phyloP scores from a whole-genome alignment of 2,888 invertebrate genomes.

The Crocallis elinguaria region DNA sequence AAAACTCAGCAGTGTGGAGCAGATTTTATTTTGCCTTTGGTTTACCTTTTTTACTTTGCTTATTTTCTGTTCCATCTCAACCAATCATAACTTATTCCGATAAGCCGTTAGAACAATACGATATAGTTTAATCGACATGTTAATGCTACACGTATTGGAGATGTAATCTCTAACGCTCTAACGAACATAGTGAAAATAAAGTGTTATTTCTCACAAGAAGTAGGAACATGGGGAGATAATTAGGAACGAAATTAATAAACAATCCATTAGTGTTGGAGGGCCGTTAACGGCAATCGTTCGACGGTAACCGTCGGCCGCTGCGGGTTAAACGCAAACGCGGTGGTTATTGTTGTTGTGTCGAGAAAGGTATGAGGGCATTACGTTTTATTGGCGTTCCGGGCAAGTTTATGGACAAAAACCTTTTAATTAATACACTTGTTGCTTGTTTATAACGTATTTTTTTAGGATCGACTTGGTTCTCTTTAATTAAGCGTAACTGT shows the following conservation, averaged over 20 bases:
- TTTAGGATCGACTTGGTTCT: no score
- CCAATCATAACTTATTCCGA: neutral
- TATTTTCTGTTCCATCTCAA: no score
- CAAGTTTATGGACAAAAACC: constrained; percentile 17
- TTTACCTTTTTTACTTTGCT: no score
- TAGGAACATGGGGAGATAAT: constrained; percentile 45
- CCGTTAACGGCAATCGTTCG: constrained; percentile 13
- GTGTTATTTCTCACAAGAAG: constrained; percentile 27
- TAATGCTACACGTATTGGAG: constrained; percentile 41
- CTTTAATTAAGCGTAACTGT: no score
- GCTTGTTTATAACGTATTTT: neutral
- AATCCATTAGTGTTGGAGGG: constrained; percentile 58
- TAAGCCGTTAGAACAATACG: neutral
- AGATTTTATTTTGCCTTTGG: no score
- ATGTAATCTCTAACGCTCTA: constrained; percentile 54
- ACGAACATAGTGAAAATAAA: constrained; percentile 25
- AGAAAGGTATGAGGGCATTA: constrained; percentile 12
- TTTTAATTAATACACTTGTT: constrained; percentile 8
- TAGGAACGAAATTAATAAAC: constrained; percentile 68
- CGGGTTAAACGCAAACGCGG: constrained; percentile 19
- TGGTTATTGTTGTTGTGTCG: constrained; percentile 32
- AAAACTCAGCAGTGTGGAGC: no score
- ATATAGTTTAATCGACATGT: constrained; percentile 27
- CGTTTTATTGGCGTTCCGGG: constrained; percentile 9
- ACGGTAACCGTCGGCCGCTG: constrained; percentile 16